phyloP scores from a whole-genome alignment of 2,113 vertebrate species.

The Gallinago jamesoni region DNA sequence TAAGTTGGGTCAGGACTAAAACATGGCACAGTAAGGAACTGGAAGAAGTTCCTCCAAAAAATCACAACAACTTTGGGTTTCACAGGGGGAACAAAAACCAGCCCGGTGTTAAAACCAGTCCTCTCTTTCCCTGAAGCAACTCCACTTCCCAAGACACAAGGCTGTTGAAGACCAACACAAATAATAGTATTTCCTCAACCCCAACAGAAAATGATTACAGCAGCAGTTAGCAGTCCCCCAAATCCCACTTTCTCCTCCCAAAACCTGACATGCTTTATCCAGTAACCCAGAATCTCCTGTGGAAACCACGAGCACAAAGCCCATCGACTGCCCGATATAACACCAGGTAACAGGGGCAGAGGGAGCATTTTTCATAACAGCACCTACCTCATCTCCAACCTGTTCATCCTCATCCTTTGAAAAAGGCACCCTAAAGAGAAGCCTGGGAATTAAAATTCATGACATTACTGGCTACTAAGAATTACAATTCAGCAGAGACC shows the following conservation, averaged over 20 bases:
- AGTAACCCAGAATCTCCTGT: not conserved
- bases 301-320: fast-evolving
- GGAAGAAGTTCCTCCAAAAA: not conserved
- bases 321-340: not conserved
- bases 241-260: not conserved
- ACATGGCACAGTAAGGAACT: not conserved
- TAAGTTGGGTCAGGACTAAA: not conserved
- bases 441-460: not conserved
- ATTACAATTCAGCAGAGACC: not conserved
- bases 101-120: not conserved
- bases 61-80: not conserved
- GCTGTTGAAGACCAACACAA: not conserved
- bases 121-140: not conserved
- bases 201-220: not conserved
- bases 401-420: not conserved
- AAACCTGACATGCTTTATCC: not conserved
- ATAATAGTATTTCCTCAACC: fast-evolving
- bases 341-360: not conserved
- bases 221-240: not conserved
- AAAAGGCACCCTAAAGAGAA: not conserved
- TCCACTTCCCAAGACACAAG: not conserved
- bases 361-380: not conserved
- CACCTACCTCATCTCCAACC: not conserved
- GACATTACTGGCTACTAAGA: not conserved
- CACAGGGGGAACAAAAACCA: fast-evolving